A percentile compares a stretch with the other conserved stretches of the same genome.
Conservation (phyloP, 2,797 vertebrate genomes). For the Phataginus tetradactyla region DNA sequence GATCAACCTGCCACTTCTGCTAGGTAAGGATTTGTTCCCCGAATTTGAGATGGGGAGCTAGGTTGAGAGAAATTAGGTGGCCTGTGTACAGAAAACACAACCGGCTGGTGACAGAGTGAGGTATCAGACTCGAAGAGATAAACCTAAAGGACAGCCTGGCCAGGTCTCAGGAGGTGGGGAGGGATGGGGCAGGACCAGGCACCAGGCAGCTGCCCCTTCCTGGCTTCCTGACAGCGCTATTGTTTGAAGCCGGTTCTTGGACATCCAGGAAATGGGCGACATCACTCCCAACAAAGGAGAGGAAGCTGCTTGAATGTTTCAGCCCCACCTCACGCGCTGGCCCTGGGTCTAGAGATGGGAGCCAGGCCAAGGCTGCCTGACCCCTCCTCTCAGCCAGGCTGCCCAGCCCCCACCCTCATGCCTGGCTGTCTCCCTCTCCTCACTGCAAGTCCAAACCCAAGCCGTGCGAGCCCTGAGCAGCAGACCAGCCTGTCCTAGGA, state of each 20-base stretch:
- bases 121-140: slow-evolving; percentile 50
- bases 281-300: slow-evolving; percentile 82
- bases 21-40: neutral
- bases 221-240: slow-evolving; percentile 82
- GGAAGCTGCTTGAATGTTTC: slow-evolving; percentile 81
- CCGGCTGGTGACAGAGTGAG: neutral
- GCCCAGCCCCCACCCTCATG: neutral
- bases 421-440: neutral
- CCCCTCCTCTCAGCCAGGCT: slow-evolving; percentile 44
- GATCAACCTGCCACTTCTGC: neutral
- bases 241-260: slow-evolving; percentile 81
- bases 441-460: neutral
- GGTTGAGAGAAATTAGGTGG: slow-evolving; percentile 18
- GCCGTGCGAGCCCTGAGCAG: neutral
- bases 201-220: slow-evolving; percentile 78
- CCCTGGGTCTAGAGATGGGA: slow-evolving; percentile 72
- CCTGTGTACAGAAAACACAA: slow-evolving; percentile 9
- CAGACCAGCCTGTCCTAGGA: neutral
- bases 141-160: slow-evolving; percentile 58
- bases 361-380: slow-evolving; percentile 68
- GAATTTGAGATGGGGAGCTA: neutral
- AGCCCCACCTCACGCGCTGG: slow-evolving; percentile 74
- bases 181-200: slow-evolving; percentile 71
- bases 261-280: slow-evolving; percentile 83
- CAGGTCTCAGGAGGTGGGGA: slow-evolving; percentile 80